These are phyloP conservation scores for Neomicropteryx cornuta DNA, from an alignment of 1,140 invertebrate species.

Conservation along the genomic window DNA sequence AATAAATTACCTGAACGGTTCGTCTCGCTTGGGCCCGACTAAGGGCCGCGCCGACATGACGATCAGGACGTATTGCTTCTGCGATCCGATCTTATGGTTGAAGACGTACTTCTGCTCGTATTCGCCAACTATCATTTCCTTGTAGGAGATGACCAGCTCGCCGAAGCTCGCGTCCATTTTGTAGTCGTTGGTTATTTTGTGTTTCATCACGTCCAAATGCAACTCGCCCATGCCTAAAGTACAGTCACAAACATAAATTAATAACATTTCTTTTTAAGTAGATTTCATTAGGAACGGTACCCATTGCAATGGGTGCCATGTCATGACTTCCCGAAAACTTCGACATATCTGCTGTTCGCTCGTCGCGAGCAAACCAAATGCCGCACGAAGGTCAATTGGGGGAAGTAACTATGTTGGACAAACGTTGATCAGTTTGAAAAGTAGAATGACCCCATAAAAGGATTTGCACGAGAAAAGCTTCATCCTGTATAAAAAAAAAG, in stretches of 20 bases:
- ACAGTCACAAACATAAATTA: conserved; percentile 9
- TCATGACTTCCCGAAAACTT: too few species aligned
- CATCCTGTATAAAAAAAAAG: too few species aligned
- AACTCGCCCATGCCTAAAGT: conserved; percentile 86
- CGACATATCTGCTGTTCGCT: too few species aligned
- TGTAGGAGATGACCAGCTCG: conserved; percentile 87
- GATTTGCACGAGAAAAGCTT: too few species aligned
- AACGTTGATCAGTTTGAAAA: too few species aligned
- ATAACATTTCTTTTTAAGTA: conserved; percentile 1
- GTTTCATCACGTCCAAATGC: conserved; percentile 90
- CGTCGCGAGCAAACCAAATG: too few species aligned
- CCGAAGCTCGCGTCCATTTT: conserved; percentile 90
- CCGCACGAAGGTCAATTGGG: too few species aligned
- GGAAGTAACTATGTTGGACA: too few species aligned
- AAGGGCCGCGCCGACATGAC: conserved; percentile 44
- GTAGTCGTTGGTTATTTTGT: conserved; percentile 78
- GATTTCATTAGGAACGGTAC: too few species aligned
- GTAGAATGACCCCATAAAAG: too few species aligned
- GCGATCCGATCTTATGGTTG: conserved; percentile 54
- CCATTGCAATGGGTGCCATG: too few species aligned
- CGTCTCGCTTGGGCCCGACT: conserved; percentile 21
- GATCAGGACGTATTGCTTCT: conserved; percentile 43
- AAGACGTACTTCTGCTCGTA: conserved; percentile 41
- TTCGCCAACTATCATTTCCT: conserved; percentile 54
- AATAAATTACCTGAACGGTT: conserved; percentile 25